Evolutionary conservation across 2,888 invertebrate genomes (phyloP).

Genomic region (Tetropium fuscum): DNA sequence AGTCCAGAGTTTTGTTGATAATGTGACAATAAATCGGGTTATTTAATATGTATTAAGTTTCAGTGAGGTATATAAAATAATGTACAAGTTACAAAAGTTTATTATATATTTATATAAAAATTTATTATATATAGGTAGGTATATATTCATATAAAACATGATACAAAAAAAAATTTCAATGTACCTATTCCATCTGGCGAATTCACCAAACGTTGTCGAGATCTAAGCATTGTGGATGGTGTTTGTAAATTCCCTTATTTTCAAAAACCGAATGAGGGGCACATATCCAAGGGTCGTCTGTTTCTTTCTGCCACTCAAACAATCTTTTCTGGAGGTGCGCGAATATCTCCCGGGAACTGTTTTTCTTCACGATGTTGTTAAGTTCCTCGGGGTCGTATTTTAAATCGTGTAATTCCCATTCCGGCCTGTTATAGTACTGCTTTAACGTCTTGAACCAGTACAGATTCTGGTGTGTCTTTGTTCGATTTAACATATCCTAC

Average conservation of each 20-base stretch:
- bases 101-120: background rate
- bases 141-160: background rate
- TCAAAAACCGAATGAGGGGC: constrained; percentile 85
- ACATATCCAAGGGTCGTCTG: constrained; percentile 92
- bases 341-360: constrained; percentile 67
- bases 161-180: background rate
- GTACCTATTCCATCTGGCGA: constrained; percentile 14
- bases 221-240: constrained; percentile 73
- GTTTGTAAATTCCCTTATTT: constrained; percentile 70
- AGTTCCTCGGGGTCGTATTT: constrained; percentile 81
- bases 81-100: background rate
- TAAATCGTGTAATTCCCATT: constrained; percentile 92
- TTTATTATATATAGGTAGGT: background rate
- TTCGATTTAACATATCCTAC: constrained; percentile 87
- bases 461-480: constrained; percentile 73
- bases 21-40: constrained; percentile 37
- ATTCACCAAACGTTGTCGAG: constrained; percentile 68
- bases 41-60: background rate
- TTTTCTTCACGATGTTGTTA: constrained; percentile 77
- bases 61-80: background rate
- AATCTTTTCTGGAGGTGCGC: constrained; percentile 71
- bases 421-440: constrained; percentile 84
- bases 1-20: constrained; percentile 35
- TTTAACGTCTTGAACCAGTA: constrained; percentile 87
- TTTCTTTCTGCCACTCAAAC: constrained; percentile 79